phyloP scores from a whole-genome alignment of 2,888 invertebrate genomes.

The Apotomis capreana region DNA sequence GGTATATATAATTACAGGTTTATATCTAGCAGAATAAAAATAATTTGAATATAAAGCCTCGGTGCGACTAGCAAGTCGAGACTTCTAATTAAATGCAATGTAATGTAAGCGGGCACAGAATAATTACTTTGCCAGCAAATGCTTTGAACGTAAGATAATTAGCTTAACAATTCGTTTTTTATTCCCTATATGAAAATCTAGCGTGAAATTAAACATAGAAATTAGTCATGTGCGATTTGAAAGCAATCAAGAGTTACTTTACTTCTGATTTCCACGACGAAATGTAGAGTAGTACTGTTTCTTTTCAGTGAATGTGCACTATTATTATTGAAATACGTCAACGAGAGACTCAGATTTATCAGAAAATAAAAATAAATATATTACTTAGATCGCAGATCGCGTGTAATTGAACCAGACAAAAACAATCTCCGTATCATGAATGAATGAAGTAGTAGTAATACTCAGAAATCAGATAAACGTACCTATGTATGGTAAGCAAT shows the following conservation, averaged over 20 bases:
- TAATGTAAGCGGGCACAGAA: neutral
- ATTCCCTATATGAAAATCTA: conserved; percentile 30
- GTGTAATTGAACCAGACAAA: conserved; percentile 37
- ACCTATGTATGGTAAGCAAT: conserved; percentile 47
- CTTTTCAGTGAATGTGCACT: conserved; percentile 20
- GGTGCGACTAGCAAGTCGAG: neutral
- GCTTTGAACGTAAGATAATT: too few relatives aligned
- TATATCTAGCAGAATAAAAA: neutral
- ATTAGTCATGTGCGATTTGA: conserved; percentile 28
- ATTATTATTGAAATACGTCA: conserved; percentile 8
- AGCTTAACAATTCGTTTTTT: conserved; percentile 2
- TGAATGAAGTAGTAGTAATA: conserved; percentile 50
- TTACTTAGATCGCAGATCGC: neutral
- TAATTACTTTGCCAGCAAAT: neutral
- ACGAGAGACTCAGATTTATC: conserved; percentile 1
- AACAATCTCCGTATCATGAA: conserved; percentile 46
- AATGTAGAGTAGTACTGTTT: conserved; percentile 1
- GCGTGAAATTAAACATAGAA: conserved; percentile 42
- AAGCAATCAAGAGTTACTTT: conserved; percentile 28
- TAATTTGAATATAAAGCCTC: neutral
- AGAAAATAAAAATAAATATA: conserved; percentile 8
- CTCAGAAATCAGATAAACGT: conserved; percentile 47
- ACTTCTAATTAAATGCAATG: neutral
- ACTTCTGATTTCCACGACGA: conserved; percentile 22
- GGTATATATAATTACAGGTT: conserved; percentile 16